Percentiles rank a stretch among this genome's conserved stretches.
phyloP scores from a whole-genome alignment of 2,888 invertebrate species.

The Pristionchus exspectatus region DNA sequence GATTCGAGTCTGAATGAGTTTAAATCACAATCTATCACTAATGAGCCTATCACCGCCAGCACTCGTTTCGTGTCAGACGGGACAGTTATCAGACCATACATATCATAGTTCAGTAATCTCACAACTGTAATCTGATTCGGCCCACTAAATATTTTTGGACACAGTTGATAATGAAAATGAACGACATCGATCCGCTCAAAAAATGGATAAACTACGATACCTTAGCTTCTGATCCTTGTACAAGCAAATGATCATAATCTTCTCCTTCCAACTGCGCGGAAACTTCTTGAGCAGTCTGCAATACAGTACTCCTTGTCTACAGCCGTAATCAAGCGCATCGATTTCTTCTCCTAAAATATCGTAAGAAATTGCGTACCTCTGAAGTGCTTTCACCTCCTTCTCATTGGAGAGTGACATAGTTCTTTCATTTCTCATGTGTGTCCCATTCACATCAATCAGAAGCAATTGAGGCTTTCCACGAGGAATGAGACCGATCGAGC shows the following conservation, averaged over 20 bases:
- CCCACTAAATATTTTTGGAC: too few species aligned
- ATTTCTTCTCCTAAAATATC: neutral
- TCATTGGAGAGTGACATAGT: neutral
- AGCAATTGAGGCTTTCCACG: neutral
- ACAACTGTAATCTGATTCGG: too few species aligned
- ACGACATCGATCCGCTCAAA: too few species aligned
- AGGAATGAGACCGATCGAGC: neutral
- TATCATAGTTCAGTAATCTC: too few species aligned
- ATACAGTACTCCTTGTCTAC: neutral
- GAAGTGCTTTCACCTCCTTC: neutral
- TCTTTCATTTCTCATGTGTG: neutral
- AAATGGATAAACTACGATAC: neutral
- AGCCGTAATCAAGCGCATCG: neutral
- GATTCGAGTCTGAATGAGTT: neutral
- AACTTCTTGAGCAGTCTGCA: constrained; percentile 8
- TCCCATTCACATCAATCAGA: constrained; percentile 12
- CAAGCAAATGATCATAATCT: constrained; percentile 42
- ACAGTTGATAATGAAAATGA: too few species aligned
- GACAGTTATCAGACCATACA: too few species aligned
- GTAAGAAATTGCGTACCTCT: too few species aligned
- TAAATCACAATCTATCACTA: too few species aligned
- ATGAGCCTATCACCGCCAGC: too few species aligned
- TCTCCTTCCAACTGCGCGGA: neutral
- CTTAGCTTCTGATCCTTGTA: constrained; percentile 41
- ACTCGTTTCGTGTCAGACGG: too few species aligned